These are phyloP conservation scores for Scaptomyza graminum DNA, from an alignment of 1,140 invertebrate species.

Conservation along the genomic window DNA sequence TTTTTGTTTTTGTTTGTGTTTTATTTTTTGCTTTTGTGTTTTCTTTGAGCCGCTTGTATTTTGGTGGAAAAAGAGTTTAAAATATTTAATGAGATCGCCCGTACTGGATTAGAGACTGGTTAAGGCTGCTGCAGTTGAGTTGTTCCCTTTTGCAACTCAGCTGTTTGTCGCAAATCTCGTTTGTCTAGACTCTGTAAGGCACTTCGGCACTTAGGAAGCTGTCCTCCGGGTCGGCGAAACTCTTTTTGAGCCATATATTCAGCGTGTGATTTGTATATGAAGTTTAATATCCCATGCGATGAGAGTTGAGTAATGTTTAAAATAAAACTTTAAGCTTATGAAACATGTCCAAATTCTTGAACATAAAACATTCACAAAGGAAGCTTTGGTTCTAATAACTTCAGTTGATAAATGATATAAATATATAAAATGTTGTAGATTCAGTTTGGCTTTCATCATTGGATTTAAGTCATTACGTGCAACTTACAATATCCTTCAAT, in stretches of 20 bases:
- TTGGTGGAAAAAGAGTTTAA: slow-evolving; percentile 55
- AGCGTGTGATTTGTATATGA: slow-evolving; percentile 20
- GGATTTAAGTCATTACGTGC: too few species aligned
- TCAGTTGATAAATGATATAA: too few species aligned
- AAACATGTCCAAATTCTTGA: slow-evolving; percentile 4
- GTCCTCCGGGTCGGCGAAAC: slow-evolving; percentile 21
- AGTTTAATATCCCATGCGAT: slow-evolving; percentile 20
- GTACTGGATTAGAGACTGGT: slow-evolving; percentile 5
- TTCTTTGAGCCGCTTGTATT: slow-evolving; percentile 22
- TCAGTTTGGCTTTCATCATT: too few species aligned
- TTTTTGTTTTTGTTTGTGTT: slow-evolving; percentile 23
- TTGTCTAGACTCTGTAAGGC: slow-evolving; percentile 33
- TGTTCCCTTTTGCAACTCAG: background rate
- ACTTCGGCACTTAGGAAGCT: slow-evolving; percentile 29
- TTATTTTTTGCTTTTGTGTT: slow-evolving; percentile 32
- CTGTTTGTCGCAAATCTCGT: slow-evolving; percentile 38
- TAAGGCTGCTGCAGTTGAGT: slow-evolving; percentile 36
- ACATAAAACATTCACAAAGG: background rate
- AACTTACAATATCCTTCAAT: background rate
- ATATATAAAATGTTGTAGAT: too few species aligned
- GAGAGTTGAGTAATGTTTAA: slow-evolving; percentile 20
- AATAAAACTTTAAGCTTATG: slow-evolving; percentile 12
- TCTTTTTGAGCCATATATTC: background rate
- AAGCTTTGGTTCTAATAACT: background rate
- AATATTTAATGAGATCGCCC: slow-evolving; percentile 59